These are phyloP conservation scores for Blastobasis lacticolella DNA, from an alignment of 2,888 invertebrate species.

Conservation along the genomic window DNA sequence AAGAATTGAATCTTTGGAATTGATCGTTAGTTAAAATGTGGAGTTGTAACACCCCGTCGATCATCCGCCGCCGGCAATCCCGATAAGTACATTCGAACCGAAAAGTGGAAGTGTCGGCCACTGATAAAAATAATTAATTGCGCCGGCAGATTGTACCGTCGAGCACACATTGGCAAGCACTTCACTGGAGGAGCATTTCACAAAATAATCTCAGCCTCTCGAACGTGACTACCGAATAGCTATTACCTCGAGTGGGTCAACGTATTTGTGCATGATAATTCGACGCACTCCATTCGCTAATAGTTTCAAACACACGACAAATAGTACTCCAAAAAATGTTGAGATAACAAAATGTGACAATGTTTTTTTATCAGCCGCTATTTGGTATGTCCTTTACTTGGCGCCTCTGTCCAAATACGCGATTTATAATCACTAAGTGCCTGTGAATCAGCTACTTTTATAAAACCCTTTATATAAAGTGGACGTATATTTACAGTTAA, in stretches of 20 bases:
- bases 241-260: constrained; percentile 67
- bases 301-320: constrained; percentile 14
- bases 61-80: constrained; percentile 26
- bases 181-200: constrained; percentile 70
- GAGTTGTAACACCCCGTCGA: too few species aligned
- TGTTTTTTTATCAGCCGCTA: background rate
- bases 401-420: background rate
- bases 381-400: background rate
- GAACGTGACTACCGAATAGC: constrained; percentile 56
- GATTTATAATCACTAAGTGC: background rate
- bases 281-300: constrained; percentile 18
- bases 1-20: too few species aligned
- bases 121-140: constrained; percentile 74
- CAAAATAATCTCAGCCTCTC: constrained; percentile 70
- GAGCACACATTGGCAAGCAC: constrained; percentile 48
- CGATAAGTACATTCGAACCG: constrained; percentile 42
- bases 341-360: background rate
- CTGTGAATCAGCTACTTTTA: too few species aligned
- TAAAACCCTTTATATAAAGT: too few species aligned
- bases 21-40: too few species aligned
- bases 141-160: constrained; percentile 52
- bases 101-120: constrained; percentile 57
- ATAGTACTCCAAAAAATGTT: background rate
- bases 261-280: constrained; percentile 57
- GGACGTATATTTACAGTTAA: too few species aligned